A percentile compares a stretch with the other conserved stretches of the same genome.
Conservation (phyloP, 2,797 vertebrate species). For the Danio tinwini region DNA sequence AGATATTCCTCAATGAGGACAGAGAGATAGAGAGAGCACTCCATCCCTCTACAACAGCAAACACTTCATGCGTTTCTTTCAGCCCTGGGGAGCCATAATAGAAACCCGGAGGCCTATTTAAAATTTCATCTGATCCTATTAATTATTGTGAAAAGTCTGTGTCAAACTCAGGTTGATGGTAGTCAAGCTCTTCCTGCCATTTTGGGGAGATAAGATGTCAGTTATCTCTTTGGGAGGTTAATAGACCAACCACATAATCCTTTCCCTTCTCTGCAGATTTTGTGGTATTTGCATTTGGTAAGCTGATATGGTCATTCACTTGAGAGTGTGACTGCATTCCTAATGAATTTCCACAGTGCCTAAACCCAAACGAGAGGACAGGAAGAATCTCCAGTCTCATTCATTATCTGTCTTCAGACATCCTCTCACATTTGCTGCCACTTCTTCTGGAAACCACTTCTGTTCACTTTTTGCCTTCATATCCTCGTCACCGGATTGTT, state of each 20-base stretch:
- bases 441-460: constrained; percentile 34
- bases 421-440: constrained; percentile 38
- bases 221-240: constrained; percentile 71
- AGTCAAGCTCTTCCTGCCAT: constrained; percentile 65
- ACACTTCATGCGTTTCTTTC: constrained; percentile 46
- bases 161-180: constrained; percentile 65
- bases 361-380: constrained; percentile 53
- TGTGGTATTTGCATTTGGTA: constrained; percentile 71
- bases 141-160: constrained; percentile 68
- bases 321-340: constrained; percentile 68
- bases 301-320: constrained; percentile 72
- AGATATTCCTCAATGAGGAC: constrained; percentile 1
- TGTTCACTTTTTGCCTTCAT: constrained; percentile 27
- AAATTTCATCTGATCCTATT: constrained; percentile 70
- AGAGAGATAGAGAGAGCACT: constrained; percentile 28
- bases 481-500: constrained; percentile 6
- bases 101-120: constrained; percentile 65
- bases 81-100: constrained; percentile 63
- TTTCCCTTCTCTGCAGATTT: constrained; percentile 67
- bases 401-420: constrained; percentile 55
- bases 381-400: constrained; percentile 53
- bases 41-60: constrained; percentile 48
- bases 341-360: constrained; percentile 67
- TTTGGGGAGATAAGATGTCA: constrained; percentile 69
- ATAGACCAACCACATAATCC: constrained; percentile 70